Percentiles rank a stretch among this genome's conserved stretches.
Conservation (phyloP, 2,797 vertebrate species). For the Anabacerthia variegaticeps region DNA sequence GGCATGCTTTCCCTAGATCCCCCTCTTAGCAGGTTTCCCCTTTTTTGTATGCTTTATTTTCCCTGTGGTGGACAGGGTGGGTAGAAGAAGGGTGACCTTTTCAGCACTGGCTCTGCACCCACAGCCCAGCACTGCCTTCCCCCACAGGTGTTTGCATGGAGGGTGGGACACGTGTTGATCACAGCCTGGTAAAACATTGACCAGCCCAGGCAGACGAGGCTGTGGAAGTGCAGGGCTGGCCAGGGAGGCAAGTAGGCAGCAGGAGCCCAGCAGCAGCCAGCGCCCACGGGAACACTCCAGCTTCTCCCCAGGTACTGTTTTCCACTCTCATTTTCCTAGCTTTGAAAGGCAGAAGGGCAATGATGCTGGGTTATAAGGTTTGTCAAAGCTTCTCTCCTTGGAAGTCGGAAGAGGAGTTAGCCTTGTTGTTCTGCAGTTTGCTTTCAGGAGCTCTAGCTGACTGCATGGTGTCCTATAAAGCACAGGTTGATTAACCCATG, state of each 20-base stretch:
- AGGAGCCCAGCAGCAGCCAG: not conserved
- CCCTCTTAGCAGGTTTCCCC: not conserved
- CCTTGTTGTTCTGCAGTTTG: not conserved
- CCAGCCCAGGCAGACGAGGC: constrained; percentile 69
- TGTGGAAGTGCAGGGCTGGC: constrained; percentile 63
- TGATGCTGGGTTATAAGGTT: not conserved
- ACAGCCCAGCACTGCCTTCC: constrained; percentile 61
- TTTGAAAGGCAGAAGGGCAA: not conserved
- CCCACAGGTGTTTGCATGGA: constrained; percentile 78
- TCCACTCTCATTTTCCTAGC: constrained; percentile 21
- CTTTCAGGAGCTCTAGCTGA: not conserved
- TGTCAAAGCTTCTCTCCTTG: not conserved
- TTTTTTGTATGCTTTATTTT: not conserved
- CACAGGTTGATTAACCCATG: not conserved
- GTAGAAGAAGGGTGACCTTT: not conserved
- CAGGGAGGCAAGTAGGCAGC: constrained; percentile 44
- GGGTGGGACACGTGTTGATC: constrained; percentile 79
- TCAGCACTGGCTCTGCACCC: constrained; percentile 1
- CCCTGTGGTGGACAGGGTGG: not conserved
- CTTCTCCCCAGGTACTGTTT: constrained; percentile 71
- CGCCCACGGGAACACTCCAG: not conserved
- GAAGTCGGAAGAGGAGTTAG: not conserved
- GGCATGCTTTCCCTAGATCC: not conserved
- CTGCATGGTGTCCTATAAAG: not conserved
- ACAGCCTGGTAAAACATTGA: constrained; percentile 84